Conservation (phyloP, 2,113 vertebrate genomes). For the Tapirus terrestris region DNA sequence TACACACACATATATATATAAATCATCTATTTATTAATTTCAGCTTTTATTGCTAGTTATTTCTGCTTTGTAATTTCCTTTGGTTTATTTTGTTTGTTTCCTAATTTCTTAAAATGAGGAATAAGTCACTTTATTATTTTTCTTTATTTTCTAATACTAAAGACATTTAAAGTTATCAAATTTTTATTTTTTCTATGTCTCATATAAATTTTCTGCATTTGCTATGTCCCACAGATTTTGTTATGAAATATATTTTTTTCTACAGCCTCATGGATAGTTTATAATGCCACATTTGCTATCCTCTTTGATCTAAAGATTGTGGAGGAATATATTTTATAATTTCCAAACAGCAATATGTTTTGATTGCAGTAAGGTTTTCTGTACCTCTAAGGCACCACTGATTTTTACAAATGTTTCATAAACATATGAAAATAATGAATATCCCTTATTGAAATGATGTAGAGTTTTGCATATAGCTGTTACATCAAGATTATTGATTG, state of each 20-base stretch:
- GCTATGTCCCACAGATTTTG: neutral
- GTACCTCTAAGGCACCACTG: neutral
- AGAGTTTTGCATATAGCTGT: neutral
- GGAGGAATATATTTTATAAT: neutral
- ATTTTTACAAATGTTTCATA: constrained; percentile 35
- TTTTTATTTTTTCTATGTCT: neutral
- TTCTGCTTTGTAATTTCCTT: neutral
- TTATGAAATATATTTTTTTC: neutral
- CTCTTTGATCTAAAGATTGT: neutral
- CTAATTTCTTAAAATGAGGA: neutral
- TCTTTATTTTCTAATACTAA: constrained; percentile 32
- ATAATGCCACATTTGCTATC: neutral
- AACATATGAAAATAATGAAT: constrained; percentile 34
- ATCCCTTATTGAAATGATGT: neutral
- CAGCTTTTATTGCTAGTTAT: neutral
- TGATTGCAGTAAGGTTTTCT: neutral
- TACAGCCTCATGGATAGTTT: neutral
- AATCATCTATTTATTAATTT: neutral
- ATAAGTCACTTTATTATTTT: neutral
- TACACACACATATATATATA: neutral
- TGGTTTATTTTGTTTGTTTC: neutral
- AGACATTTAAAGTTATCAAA: neutral
- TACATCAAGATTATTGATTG: neutral
- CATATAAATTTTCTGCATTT: neutral
- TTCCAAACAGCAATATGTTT: neutral